Base-by-base conservation (phyloP, 2,888 invertebrate genomes). In the Erebia palarica region DNA sequence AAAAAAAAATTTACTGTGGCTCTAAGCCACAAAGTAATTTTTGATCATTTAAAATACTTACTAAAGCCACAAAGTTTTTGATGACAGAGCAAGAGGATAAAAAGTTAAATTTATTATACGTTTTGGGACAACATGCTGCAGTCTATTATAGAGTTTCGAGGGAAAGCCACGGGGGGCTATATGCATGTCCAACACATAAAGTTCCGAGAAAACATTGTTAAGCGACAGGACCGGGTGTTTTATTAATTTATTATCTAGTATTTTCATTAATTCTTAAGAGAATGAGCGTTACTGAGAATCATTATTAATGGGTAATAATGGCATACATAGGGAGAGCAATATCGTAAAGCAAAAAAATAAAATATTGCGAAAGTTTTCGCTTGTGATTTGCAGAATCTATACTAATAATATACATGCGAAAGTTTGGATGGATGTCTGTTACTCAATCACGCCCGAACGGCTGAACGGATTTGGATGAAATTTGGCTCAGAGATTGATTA, bases 71-170 rank as follows among this genome's bases (percentile, higher is more conserved):
- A 65, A 65, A 65, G 21, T 44, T 58, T 67, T 67, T 59, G 59
- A 59, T 59, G 59, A 59, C 49, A 27, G 59, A 49, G 7, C 49
- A n/a, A 14, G 44, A 21, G 47, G 10, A 59, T 67, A 67, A 59
- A 67, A 66, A 69, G 44, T 21, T 5, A 60, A 69, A 72, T 75
- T 74, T 71, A 69, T 74, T 57, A 69, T 71, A 55, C 58, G 60
- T 70, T 73, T 73, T 65, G 64, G 64, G 64, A 71, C 64, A 68
- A 65, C 71, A 61, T 71, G 69, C 65, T 72, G 69, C 65, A 65
- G 68, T 72, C 74, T 74, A 75, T 75, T 73, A 75, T 69, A 55
- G 68, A 73, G 72, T 75, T 75, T 69, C 74, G 51, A 75, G 70
- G 72, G 71, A 71, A 70, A 74, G 27, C 75, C 67, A 57, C 73